Base-by-base conservation (phyloP, 2,113 vertebrate species). In the Amblyornis subalaris region DNA sequence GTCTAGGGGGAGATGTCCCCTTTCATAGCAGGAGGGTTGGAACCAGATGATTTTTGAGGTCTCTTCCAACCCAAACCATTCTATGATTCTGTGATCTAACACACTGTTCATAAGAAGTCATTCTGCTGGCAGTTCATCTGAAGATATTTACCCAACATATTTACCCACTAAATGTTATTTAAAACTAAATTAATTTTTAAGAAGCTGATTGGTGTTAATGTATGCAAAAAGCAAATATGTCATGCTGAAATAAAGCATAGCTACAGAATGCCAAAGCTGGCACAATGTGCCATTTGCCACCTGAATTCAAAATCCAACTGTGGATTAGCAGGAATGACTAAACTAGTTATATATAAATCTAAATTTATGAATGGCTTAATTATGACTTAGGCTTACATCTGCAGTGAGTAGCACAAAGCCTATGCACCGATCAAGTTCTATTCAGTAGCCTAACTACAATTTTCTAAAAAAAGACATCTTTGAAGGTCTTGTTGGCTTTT, bases 1-100 rank as follows among this genome's bases (percentile, higher is more conserved):
- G 9, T 0, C 0, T 6, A 2, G 12, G 14, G 31, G 4, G 42
- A 42, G 5, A 0, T 20, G 18, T 28, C 11, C 2, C 3, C 54
- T 4, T 4, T 16, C 24, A 19, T 19, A 7, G 3, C 3, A 48
- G 11, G 2, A 15, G 2, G 1, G 2, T 2, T 69, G 5, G 9
- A 35, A 61, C 4, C 2, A 19, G 6, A 36, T 3, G 9, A 24
- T 7, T 9, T 42, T 35, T 26, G 4, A 47, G 3, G 10, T 31
- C 6, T 3, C 5, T 40, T 60, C 6, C 20, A 81, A 6, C 15
- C 10, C 24, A 21, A n/a, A 10, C 20, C 13, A 7, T 38, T 81
- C 33, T 21, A 7, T 45, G 12, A n/a, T 45, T 36, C 28, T 17
- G 0, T 53, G 33, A 67, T 29, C 33, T 64, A 76, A 18, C n/a